Evolutionary conservation across 2,113 vertebrate genomes (phyloP), one percentile per base, ranked within the genome.

Genomic region (Heterocephalus glaber): DNA sequence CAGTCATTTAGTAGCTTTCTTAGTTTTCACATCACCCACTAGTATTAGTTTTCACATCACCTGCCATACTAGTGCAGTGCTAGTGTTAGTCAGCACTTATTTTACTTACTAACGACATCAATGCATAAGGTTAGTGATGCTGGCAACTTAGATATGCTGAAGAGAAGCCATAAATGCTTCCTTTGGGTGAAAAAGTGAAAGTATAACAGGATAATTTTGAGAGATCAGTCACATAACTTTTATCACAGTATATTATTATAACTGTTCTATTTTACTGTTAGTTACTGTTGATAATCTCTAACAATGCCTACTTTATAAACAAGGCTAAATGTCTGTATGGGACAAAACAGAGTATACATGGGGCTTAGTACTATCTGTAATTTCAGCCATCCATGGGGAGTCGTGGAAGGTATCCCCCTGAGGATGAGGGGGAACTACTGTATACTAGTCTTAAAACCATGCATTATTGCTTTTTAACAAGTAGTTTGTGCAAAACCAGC

Each of bases 381-480:
- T 38, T 38, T 76, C 4, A 41, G 26, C 33, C 7, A 35, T 24
- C 24, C n/a, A 41, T 44, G 7, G 7, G 47, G 63, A 35, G 24
- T 49, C 41, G 24, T 66, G 30, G 76, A 28, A 35, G 3, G 14
- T 2, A 60, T 24, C 7, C 30, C 52, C 24, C n/a, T 44, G n/a
- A 81, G 41, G 30, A 58, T 56, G 61, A 70, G 5, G 33, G 24
- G 12, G 44, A 35, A 68, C 24, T n/a, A 38, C 14, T 7, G 1
- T 35, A 47, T 7, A n/a, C 41, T 49, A 24, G n/a, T 56, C 74
- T 86, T 77, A 91, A 94, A 91, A 82, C 24, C 6, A 8, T 80
- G 81, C 63, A 56, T 94, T 83, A 93, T 2, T 89, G 90, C 63
- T 86, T 89, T 90, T 90, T 74, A 77, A 90, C 88, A 88, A 97